Base-by-base conservation (phyloP, 2,888 invertebrate species). In the Cinara cedri region DNA sequence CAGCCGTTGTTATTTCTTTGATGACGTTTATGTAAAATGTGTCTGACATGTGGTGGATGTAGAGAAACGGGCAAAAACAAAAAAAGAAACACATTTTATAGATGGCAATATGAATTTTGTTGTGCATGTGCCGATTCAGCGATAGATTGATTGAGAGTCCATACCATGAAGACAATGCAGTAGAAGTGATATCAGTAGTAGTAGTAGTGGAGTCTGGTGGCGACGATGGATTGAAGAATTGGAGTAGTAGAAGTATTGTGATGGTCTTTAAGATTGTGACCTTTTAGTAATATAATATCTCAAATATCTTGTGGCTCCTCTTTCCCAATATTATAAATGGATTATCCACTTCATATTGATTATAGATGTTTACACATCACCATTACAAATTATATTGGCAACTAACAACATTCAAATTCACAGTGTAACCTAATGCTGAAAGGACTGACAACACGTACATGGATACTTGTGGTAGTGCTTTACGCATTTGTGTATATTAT, bases 71-170 rank as follows among this genome's bases (percentile, higher is more conserved):
- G 70, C 78, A 78, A 78, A 78, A 78, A 78, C 78, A 78, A 78
- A 78, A 78, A 78, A 78, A 78, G 19, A 78, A 78, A 78, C 60
- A 78, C 49, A 78, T 78, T 78, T 78, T 78, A 78, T 78, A 60
- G 68, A 70, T 78, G 78, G 68, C 78, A 78, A 78, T 57, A 78
- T 78, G 78, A 78, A 75, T 78, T 78, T 78, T 68, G 70, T 78
- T 54, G 78, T 78, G 78, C 57, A 78, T 78, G 78, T 78, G 78
- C 78, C 78, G 78, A 78, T 78, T 78, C 78, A 78, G 51, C 78
- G 78, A 78, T 70, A 78, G 78, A 78, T 78, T 78, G 78, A 78
- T 68, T 78, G 78, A 78, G 68, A 60, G 21, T 78, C 78, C 78
- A 78, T 78, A 78, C 78, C 78, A 78, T 78, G 78, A 78, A 70